phyloP scores from a whole-genome alignment of 2,888 invertebrate species.

The Morinoia aosen region DNA sequence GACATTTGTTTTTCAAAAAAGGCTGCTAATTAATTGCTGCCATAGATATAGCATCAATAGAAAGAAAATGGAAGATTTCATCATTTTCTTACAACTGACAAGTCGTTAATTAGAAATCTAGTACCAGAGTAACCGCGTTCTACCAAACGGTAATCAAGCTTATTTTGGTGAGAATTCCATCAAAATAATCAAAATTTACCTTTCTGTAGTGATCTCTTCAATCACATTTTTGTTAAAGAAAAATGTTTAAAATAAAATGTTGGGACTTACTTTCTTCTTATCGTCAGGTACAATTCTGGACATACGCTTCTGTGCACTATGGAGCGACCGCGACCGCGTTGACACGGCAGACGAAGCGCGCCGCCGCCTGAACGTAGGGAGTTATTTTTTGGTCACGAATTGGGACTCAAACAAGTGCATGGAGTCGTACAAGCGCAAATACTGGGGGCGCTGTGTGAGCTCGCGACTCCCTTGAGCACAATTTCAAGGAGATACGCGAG shows the following conservation, averaged over 20 bases:
- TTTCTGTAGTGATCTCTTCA: neutral
- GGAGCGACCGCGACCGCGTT: neutral
- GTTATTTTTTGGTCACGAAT: neutral
- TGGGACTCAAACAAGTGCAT: neutral
- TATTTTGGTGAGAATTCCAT: neutral
- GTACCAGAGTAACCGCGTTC: neutral
- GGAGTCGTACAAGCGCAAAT: too few species aligned
- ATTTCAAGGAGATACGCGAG: too few species aligned
- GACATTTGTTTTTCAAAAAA: neutral
- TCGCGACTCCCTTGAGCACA: too few species aligned
- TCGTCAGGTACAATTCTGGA: neutral
- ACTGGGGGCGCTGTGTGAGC: neutral
- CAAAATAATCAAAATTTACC: neutral
- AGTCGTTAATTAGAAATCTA: too few species aligned
- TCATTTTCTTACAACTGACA: too few species aligned
- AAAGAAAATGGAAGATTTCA: too few species aligned
- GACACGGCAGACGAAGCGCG: slow-evolving; percentile 19
- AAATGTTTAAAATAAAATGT: neutral
- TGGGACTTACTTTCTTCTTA: neutral
- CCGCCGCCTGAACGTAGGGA: neutral
- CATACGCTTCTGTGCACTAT: neutral
- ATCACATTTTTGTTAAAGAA: too few species aligned
- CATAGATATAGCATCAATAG: too few species aligned
- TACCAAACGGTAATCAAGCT: neutral
- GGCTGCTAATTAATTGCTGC: neutral